Evolutionary conservation across 2,888 invertebrate genomes (phyloP).

Genomic region (Cyclophora punctaria): DNA sequence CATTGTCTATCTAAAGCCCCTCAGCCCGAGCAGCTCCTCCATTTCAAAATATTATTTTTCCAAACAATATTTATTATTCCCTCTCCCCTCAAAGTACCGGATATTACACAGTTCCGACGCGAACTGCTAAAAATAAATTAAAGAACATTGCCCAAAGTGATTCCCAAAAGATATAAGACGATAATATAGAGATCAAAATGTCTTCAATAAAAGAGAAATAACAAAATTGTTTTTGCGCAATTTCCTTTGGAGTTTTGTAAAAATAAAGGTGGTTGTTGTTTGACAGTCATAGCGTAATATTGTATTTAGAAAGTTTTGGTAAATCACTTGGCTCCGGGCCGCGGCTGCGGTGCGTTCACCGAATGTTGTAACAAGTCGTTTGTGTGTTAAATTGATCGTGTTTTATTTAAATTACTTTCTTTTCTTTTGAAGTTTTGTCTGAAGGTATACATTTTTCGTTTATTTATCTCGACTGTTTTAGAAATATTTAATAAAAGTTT

Average conservation of each 20-base stretch:
- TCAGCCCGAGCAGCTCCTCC: conserved; percentile 13
- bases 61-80: conserved; percentile 26
- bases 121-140: no score
- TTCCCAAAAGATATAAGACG: no score
- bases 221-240: not conserved
- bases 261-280: not conserved
- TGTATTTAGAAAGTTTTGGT: conserved; percentile 1
- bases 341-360: conserved; percentile 6
- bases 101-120: conserved; percentile 24
- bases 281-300: no score
- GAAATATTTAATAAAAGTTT: no score
- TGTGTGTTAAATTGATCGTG: conserved; percentile 30
- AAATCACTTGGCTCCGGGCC: conserved; percentile 8
- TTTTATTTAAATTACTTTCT: conserved; percentile 31
- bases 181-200: no score
- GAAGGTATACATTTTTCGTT: not conserved
- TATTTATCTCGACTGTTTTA: not conserved
- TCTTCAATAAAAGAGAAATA: no score
- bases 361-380: conserved; percentile 16
- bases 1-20: not conserved
- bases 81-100: conserved; percentile 26
- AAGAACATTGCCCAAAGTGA: no score
- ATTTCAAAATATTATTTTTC: conserved; percentile 14
- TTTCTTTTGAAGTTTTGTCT: conserved; percentile 20
- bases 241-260: not conserved